Conservation (phyloP, 2,113 vertebrate genomes). For the mouse (Mus musculus) region DNA sequence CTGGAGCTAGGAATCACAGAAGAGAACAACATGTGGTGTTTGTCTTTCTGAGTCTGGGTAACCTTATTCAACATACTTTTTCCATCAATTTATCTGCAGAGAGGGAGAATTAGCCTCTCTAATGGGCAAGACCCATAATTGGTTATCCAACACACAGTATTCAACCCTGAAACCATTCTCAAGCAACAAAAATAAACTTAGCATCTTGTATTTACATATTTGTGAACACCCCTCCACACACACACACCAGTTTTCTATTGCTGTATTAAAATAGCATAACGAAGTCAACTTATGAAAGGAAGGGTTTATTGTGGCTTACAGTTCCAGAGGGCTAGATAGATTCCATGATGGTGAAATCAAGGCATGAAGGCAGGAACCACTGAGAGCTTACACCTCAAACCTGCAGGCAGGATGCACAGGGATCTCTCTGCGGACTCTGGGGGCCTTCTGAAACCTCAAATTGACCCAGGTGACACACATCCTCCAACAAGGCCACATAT, state of each 20-base stretch:
- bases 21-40: background rate
- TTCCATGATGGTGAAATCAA: background rate
- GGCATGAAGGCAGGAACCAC: background rate
- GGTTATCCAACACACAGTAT: background rate
- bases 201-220: background rate
- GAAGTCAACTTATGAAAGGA: background rate
- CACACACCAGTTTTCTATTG: background rate
- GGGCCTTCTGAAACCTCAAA: background rate
- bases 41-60: background rate
- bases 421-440: background rate
- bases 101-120: background rate
- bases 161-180: background rate
- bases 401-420: background rate
- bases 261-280: background rate
- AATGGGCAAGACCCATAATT: background rate
- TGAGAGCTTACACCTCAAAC: background rate
- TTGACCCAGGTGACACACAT: background rate
- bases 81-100: background rate
- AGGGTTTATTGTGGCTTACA: background rate
- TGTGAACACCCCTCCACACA: too few species aligned
- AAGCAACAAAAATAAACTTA: background rate
- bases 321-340: background rate
- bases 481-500: background rate
- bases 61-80: background rate
- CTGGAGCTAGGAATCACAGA: background rate